Evolutionary conservation across 2,888 invertebrate species (phyloP).

Genomic region (Mesorhabditis belari): DNA sequence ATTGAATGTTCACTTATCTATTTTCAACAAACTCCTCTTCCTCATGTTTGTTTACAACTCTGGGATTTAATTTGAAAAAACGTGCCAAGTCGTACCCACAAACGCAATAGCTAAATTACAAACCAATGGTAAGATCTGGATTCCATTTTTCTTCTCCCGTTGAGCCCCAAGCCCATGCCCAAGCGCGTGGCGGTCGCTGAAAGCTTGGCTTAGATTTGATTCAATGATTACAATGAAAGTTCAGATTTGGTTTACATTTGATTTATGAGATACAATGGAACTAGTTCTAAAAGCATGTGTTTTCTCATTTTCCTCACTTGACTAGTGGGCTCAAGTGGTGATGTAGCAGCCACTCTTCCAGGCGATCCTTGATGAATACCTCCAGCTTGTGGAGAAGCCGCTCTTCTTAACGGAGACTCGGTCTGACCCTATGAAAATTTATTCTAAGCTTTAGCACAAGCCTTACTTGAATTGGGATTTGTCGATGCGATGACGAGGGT

Average conservation of each 20-base stretch:
- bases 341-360: background rate
- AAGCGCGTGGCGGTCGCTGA: conserved; percentile 1
- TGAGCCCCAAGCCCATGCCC: conserved; percentile 52
- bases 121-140: conserved; percentile 34
- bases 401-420: background rate
- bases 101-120: background rate
- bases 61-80: too few species aligned
- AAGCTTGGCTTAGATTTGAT: too few species aligned
- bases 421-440: background rate
- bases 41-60: too few species aligned
- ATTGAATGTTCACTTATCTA: too few species aligned
- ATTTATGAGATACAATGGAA: too few species aligned
- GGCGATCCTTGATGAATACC: background rate
- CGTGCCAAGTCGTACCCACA: too few species aligned
- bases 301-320: background rate
- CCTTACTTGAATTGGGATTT: background rate
- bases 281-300: too few species aligned
- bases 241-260: too few species aligned
- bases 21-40: too few species aligned
- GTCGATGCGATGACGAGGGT: too few species aligned
- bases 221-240: too few species aligned
- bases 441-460: background rate
- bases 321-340: background rate
- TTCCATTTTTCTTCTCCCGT: conserved; percentile 54
- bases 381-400: background rate